Percentiles rank a stretch among this genome's conserved stretches.
Evolutionary conservation across 2,888 invertebrate species (phyloP).

Genomic region (Tenthredo scrophulariae): DNA sequence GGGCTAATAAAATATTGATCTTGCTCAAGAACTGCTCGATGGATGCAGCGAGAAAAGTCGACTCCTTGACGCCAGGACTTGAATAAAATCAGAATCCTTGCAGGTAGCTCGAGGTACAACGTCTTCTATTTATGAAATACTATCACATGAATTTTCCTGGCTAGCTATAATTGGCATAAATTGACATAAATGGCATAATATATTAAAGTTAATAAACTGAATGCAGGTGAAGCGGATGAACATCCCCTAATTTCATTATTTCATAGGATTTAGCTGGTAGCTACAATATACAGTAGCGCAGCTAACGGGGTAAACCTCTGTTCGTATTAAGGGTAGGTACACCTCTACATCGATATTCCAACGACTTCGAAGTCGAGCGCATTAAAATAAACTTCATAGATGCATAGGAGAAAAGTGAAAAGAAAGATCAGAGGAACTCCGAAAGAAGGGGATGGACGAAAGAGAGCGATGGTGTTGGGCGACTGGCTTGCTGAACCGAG

Average conservation of each 20-base stretch:
- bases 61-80: constrained; percentile 25
- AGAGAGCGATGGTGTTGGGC: constrained; percentile 19
- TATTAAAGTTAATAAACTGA: not conserved
- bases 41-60: constrained; percentile 32
- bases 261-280: not conserved
- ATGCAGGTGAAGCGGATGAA: not conserved
- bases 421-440: not conserved
- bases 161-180: not conserved
- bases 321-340: not conserved
- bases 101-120: not conserved
- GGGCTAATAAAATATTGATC: constrained; percentile 42
- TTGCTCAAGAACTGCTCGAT: not conserved
- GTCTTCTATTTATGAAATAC: not conserved
- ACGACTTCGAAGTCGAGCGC: not conserved
- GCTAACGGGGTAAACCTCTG: not conserved
- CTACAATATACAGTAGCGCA: not conserved
- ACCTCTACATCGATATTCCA: constrained; percentile 17
- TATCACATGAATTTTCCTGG: not conserved
- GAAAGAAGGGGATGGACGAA: not conserved
- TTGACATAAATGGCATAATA: not conserved
- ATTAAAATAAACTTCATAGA: not conserved
- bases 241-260: not conserved
- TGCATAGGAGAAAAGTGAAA: not conserved
- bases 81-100: constrained; percentile 13
- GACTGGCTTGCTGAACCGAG: constrained; percentile 23